Conservation (phyloP, 2,797 vertebrate genomes). For the Phalanger gymnotis region DNA sequence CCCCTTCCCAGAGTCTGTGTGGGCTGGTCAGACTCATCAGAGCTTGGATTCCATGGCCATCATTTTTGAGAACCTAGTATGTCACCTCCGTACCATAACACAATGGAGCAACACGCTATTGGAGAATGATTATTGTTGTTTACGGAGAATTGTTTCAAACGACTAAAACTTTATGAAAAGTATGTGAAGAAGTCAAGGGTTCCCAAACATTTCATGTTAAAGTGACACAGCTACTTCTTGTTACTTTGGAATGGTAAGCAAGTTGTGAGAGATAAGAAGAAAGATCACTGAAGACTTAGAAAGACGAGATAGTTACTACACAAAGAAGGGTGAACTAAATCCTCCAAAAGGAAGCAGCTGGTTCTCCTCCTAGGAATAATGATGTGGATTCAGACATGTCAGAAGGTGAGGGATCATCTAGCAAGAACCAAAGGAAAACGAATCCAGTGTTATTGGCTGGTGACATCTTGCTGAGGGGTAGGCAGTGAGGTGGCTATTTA, state of each 20-base stretch:
- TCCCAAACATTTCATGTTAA: conserved; percentile 10
- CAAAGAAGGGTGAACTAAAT: neutral
- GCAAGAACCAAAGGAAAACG: neutral
- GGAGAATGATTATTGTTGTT: neutral
- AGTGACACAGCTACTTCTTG: conserved; percentile 1
- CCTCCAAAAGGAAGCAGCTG: neutral
- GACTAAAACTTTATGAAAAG: conserved; percentile 46
- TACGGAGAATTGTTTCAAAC: conserved; percentile 42
- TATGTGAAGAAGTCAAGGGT: conserved; percentile 17
- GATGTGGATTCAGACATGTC: neutral
- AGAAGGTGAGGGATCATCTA: neutral
- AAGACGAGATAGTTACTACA: neutral
- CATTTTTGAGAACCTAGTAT: neutral
- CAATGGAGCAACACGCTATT: too few relatives aligned
- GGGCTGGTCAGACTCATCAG: neutral
- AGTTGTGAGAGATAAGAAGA: neutral
- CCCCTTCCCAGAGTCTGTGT: neutral
- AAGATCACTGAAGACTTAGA: neutral
- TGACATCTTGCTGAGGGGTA: neutral
- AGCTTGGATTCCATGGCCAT: neutral
- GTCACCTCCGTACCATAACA: neutral
- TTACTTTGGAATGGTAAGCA: conserved; percentile 43
- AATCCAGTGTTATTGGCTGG: neutral
- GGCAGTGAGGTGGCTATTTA: neutral
- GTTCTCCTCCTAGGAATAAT: neutral